Base-by-base conservation (phyloP, 2,888 invertebrate species). In the Uloborus plumipes region DNA sequence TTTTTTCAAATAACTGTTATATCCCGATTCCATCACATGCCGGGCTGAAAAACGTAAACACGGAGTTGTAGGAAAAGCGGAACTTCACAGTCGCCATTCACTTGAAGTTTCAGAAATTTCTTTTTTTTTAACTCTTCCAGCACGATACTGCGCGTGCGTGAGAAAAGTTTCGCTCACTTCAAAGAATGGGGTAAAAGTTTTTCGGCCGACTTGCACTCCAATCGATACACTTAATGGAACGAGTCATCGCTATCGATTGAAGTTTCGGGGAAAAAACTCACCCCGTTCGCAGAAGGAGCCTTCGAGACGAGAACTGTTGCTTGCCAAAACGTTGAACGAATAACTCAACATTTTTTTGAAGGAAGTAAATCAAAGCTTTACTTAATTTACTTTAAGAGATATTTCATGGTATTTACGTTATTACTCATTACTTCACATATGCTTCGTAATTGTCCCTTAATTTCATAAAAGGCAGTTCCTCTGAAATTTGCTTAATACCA, bases 141-240 rank as follows among this genome's bases (percentile, higher is more conserved):
- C 49, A 16, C 7, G 49, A 0, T 6, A 69, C 2, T 2, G 74
- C 20, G 80, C 80, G 70, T 74, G 80, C 70, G 80, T 51, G 50
- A 26, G 49, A 65, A 74, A 74, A 81, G 80, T 81, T 81, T 73
- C 79, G 73, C 59, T 73, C 79, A 80, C 79, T 80, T 81, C 74
- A 61, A 62, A 61, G 74, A 75, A 74, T 69, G 70, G 80, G 74
- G 74, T 62, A 81, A 81, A 81, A 75, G 69, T 81, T 81, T 81
- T 73, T 20, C 51, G 49, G 71, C 80, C 74, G 65, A 74, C 67
- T 62, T 39, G 18, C 2, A 47, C 66, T 22, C 18, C 59, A 80
- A 81, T 81, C 80, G 70, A 81, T 81, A 65, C 16, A 53, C 39
- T 64, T 79, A 72, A 79, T 65, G 79, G 47, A 16, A 26, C 73